Conservation (phyloP, 2,888 invertebrate species). For the Heliconius hortense region DNA sequence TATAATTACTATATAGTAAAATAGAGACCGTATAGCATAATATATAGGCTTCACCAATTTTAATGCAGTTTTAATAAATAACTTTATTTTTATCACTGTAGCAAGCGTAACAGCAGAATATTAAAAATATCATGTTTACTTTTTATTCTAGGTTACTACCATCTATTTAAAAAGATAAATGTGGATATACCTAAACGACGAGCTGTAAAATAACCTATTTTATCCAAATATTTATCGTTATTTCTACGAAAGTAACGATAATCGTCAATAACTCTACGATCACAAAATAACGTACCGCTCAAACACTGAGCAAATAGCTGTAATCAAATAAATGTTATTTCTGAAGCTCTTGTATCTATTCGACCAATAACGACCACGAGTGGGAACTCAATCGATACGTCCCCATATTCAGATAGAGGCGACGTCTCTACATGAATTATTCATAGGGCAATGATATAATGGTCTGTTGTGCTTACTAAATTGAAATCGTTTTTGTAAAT, state of each 20-base stretch:
- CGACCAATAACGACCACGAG: not conserved
- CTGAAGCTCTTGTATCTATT: not conserved
- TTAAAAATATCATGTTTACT: not conserved
- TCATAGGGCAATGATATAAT: too few species aligned
- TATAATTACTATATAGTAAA: too few species aligned
- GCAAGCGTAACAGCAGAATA: not conserved
- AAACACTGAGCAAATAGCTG: conserved; percentile 13
- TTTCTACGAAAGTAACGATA: not conserved
- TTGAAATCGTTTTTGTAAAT: too few species aligned
- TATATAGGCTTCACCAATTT: too few species aligned
- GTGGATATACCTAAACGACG: not conserved
- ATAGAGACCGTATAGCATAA: too few species aligned
- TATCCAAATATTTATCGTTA: not conserved
- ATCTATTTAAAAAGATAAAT: not conserved
- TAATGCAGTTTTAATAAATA: too few species aligned
- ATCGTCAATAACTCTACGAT: not conserved
- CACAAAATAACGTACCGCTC: not conserved
- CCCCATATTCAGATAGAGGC: not conserved
- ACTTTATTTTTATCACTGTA: too few species aligned
- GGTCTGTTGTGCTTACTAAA: too few species aligned
- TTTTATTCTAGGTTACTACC: not conserved
- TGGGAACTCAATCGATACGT: not conserved
- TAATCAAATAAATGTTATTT: conserved; percentile 9
- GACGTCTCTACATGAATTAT: not conserved
- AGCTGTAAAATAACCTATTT: not conserved